Evolutionary conservation across 2,888 invertebrate genomes (phyloP).

Genomic region (Parasteatoda lunata): DNA sequence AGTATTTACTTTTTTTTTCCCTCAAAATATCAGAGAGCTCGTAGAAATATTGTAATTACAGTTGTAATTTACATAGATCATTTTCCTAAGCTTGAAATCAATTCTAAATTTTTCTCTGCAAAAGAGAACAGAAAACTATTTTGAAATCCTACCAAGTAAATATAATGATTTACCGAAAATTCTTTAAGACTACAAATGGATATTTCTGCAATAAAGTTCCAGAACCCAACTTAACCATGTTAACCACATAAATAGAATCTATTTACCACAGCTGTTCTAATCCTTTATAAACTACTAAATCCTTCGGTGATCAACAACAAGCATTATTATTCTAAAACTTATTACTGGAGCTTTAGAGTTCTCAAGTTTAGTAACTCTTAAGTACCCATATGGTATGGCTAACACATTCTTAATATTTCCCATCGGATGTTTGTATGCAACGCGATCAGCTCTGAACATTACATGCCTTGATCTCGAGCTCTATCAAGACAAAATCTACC

Average conservation of each 20-base stretch:
- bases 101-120: no score
- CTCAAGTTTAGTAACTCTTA: conserved; percentile 19
- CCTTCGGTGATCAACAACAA: neutral
- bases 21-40: no score
- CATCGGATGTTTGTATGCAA: conserved; percentile 34
- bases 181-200: neutral
- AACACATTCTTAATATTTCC: conserved; percentile 34
- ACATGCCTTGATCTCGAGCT: neutral
- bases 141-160: no score
- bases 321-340: neutral
- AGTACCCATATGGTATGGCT: conserved; percentile 19
- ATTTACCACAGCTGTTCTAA: neutral
- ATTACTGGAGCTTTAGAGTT: conserved; percentile 2
- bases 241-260: neutral
- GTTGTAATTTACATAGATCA: no score
- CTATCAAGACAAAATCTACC: conserved; percentile 35
- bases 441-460: conserved; percentile 6
- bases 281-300: neutral
- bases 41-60: no score
- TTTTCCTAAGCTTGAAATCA: no score
- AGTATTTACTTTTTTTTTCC: no score
- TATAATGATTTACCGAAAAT: no score
- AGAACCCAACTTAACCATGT: neutral
- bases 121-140: no score
- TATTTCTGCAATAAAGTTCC: neutral